These are phyloP conservation scores for Ctenosaura bakeri DNA, from an alignment of 2,797 vertebrate species.

Conservation along the genomic window DNA sequence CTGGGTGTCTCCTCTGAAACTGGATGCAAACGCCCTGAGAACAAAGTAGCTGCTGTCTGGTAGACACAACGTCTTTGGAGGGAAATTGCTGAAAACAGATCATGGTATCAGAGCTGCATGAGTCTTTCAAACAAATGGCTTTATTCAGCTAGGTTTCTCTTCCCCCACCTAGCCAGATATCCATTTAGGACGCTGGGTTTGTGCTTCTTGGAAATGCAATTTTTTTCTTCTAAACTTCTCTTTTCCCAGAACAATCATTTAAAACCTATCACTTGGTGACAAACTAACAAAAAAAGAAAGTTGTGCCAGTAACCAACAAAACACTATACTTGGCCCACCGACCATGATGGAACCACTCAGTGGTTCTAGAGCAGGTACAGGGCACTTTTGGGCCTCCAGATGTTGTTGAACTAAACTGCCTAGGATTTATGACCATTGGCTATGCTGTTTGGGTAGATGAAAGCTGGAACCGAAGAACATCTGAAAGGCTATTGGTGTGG, in stretches of 20 bases:
- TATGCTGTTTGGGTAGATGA: background rate
- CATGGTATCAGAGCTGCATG: background rate
- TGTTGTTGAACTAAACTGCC: background rate
- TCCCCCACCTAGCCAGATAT: background rate
- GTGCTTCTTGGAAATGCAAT: conserved; percentile 24
- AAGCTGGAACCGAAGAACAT: background rate
- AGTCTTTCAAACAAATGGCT: conserved; percentile 1
- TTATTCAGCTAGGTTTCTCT: conserved; percentile 29
- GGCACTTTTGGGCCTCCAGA: background rate
- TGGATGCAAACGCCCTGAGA: conserved; percentile 23
- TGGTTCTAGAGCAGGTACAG: background rate
- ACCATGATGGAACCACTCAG: background rate
- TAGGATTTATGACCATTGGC: background rate
- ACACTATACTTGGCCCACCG: background rate
- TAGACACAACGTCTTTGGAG: background rate
- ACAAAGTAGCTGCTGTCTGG: conserved; percentile 33
- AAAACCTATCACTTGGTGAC: background rate
- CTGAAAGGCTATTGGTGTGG: too few species aligned
- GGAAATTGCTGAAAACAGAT: conserved; percentile 18
- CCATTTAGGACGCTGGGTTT: conserved; percentile 25
- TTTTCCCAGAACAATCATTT: background rate
- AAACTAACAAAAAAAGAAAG: conserved; percentile 6
- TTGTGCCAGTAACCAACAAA: background rate
- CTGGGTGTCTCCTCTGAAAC: conserved; percentile 32
- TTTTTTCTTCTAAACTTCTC: conserved; percentile 6